A percentile compares a stretch with the other conserved stretches of the same genome.
Conservation (phyloP, 2,888 invertebrate species). For the Aethes cnicana region DNA sequence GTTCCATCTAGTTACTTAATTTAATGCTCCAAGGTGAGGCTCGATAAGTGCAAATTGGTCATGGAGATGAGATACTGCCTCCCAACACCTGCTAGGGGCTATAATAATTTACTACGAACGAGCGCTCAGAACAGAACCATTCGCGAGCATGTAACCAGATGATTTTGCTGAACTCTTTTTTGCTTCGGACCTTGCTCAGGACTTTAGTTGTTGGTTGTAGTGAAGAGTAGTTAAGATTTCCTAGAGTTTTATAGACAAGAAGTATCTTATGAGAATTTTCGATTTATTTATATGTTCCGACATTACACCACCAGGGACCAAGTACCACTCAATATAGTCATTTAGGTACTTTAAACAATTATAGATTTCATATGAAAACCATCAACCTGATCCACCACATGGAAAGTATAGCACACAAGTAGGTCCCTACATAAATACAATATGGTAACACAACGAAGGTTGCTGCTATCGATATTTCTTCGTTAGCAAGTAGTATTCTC, state of each 20-base stretch:
- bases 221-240: slow-evolving; percentile 41
- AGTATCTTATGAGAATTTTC: slow-evolving; percentile 1
- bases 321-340: no score
- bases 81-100: slow-evolving; percentile 27
- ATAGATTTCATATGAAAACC: no score
- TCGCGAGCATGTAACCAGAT: slow-evolving; percentile 35
- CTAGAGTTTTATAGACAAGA: background rate
- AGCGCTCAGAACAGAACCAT: slow-evolving; percentile 19
- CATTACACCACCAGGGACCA: no score
- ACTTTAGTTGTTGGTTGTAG: slow-evolving; percentile 39
- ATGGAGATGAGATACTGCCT: slow-evolving; percentile 9
- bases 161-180: slow-evolving; percentile 39
- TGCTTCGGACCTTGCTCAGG: slow-evolving; percentile 38
- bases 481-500: no score
- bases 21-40: slow-evolving; percentile 2
- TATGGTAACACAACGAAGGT: no score
- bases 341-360: no score
- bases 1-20: background rate
- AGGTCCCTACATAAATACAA: no score
- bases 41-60: slow-evolving; percentile 19
- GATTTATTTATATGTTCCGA: no score
- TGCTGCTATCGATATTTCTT: no score
- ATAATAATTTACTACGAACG: slow-evolving; percentile 23
- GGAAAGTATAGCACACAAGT: no score
- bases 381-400: no score